A percentile compares a stretch with the other conserved stretches of the same genome.
phyloP scores from a whole-genome alignment of 2,888 invertebrate genomes.

The Cheilosia urbana region DNA sequence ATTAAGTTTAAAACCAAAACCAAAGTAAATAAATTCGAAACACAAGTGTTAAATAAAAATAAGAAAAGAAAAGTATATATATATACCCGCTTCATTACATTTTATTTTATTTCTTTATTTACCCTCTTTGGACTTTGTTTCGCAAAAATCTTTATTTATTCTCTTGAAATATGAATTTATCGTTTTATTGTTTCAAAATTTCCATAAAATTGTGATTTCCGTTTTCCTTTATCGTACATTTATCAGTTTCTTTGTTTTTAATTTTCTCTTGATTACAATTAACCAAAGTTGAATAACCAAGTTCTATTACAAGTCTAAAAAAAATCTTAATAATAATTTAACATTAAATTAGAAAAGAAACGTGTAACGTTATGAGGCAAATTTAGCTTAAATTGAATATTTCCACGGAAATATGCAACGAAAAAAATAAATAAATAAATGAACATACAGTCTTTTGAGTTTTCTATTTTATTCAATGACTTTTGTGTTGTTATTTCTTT shows the following conservation, averaged over 20 bases:
- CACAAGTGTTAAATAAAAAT: conserved; percentile 70
- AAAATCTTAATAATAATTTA: conserved; percentile 12
- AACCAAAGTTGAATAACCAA: conserved; percentile 62
- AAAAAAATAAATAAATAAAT: conserved; percentile 37
- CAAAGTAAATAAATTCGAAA: conserved; percentile 72
- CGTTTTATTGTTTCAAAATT: conserved; percentile 40
- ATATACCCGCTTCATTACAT: conserved; percentile 63
- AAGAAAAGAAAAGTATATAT: conserved; percentile 35
- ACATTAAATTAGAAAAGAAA: conserved; percentile 77
- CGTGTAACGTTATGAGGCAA: conserved; percentile 80
- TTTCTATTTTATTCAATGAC: conserved; percentile 38
- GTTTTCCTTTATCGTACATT: conserved; percentile 31
- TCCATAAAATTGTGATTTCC: conserved; percentile 33
- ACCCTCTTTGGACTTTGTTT: conserved; percentile 37
- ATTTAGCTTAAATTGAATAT: conserved; percentile 77
- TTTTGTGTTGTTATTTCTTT: conserved; percentile 34
- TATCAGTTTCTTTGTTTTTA: conserved; percentile 33
- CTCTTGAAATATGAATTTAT: neutral
- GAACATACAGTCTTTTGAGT: conserved; percentile 62
- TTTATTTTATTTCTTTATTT: conserved; percentile 44
- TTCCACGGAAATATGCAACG: conserved; percentile 69
- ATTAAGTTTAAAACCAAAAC: conserved; percentile 42
- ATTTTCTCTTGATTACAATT: conserved; percentile 7
- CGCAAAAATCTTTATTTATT: conserved; percentile 13
- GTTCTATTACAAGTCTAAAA: conserved; percentile 66